Conservation (phyloP, 2,113 vertebrate species). For the Engraulis encrasicolus region DNA sequence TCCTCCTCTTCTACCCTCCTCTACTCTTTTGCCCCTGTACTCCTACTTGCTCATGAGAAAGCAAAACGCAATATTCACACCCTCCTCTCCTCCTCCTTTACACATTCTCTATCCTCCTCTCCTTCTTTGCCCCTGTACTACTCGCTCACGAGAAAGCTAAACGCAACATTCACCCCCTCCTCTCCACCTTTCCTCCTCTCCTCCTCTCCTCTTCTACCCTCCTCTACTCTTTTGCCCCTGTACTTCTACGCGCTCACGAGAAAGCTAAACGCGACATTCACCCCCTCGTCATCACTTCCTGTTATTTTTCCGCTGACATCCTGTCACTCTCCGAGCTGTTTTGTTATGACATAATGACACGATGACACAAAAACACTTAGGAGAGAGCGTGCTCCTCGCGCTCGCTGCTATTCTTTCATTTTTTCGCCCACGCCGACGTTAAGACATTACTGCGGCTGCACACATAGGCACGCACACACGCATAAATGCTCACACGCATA, state of each 20-base stretch:
- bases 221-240: not conserved
- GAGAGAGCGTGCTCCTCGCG: not conserved
- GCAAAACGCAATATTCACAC: not conserved
- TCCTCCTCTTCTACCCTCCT: too few species aligned
- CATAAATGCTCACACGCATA: too few species aligned
- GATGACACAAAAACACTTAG: not conserved
- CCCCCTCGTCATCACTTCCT: constrained; percentile 1
- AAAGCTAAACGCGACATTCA: not conserved
- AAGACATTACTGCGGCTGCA: not conserved
- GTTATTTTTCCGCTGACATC: not conserved
- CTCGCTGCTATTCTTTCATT: not conserved
- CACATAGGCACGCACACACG: too few species aligned
- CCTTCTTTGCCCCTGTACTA: too few species aligned
- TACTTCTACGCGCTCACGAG: too few species aligned
- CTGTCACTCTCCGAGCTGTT: not conserved
- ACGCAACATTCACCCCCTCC: too few species aligned
- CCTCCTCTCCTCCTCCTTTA: constrained; percentile 1
- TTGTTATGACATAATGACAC: not conserved
- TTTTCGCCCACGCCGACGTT: not conserved
- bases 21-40: not conserved
- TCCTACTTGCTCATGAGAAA: too few species aligned
- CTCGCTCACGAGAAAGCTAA: too few species aligned
- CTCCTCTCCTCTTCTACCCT: not conserved
- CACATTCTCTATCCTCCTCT: not conserved
- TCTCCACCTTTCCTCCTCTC: too few species aligned